These are phyloP conservation scores for Sphyrna mokarran DNA, from an alignment of 2,113 vertebrate species.

Conservation along the genomic window DNA sequence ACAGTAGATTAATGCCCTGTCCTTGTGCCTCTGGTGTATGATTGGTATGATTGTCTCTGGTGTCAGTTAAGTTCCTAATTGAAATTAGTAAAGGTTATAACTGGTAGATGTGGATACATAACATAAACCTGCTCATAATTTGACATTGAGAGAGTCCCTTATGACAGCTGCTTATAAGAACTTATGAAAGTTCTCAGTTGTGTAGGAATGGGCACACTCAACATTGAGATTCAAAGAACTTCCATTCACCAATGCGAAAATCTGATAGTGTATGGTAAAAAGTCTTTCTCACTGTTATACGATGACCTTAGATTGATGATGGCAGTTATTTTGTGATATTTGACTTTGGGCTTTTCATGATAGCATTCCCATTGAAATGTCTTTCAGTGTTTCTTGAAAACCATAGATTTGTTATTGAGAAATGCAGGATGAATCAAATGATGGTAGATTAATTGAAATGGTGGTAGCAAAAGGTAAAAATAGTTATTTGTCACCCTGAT, in stretches of 20 bases:
- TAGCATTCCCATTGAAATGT: neutral
- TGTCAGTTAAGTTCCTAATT: neutral
- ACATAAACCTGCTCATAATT: neutral
- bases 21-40: neutral
- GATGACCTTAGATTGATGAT: neutral
- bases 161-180: neutral
- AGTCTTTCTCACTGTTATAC: neutral
- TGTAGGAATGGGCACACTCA: neutral
- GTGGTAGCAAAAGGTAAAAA: neutral
- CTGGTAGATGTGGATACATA: neutral
- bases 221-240: neutral
- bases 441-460: neutral
- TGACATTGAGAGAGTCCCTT: neutral
- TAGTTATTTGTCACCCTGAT: neutral
- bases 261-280: neutral
- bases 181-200: neutral
- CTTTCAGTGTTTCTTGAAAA: neutral
- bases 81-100: neutral
- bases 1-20: neutral
- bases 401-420: neutral
- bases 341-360: neutral
- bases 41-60: neutral
- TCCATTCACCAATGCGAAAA: too few relatives aligned
- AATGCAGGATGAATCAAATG: neutral
- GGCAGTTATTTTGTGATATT: neutral